phyloP scores from a whole-genome alignment of 2,113 vertebrate genomes.

The Blennius ocellaris region DNA sequence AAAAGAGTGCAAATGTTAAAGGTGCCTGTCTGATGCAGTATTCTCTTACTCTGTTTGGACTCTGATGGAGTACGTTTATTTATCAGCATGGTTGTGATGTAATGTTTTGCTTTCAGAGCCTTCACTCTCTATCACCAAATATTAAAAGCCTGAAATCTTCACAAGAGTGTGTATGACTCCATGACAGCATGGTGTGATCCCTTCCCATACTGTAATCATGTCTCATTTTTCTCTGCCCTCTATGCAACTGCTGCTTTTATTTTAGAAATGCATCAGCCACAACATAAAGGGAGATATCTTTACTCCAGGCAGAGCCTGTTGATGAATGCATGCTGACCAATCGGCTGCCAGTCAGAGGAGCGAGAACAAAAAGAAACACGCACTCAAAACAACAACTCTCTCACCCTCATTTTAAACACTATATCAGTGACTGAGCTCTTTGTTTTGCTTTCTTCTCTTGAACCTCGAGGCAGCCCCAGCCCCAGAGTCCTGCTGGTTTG shows the following conservation, averaged over 20 bases:
- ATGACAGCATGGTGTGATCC: slow-evolving; percentile 45
- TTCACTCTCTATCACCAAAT: slow-evolving; percentile 12
- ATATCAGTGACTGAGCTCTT: background rate
- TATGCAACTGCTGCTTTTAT: slow-evolving; percentile 5
- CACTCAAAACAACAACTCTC: slow-evolving; percentile 43
- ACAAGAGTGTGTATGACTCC: slow-evolving; percentile 3
- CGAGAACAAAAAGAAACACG: slow-evolving; percentile 23
- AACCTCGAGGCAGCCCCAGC: slow-evolving; percentile 16
- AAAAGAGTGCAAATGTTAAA: slow-evolving; percentile 50
- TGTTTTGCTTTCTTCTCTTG: slow-evolving; percentile 12
- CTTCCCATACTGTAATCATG: slow-evolving; percentile 10
- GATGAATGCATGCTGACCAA: slow-evolving; percentile 21
- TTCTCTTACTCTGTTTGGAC: slow-evolving; percentile 58
- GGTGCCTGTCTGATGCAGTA: slow-evolving; percentile 59
- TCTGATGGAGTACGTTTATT: slow-evolving; percentile 41
- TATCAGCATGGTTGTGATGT: slow-evolving; percentile 67
- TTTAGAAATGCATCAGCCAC: slow-evolving; percentile 28
- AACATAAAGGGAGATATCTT: slow-evolving; percentile 44
- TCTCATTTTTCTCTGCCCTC: slow-evolving; percentile 42
- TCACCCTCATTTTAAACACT: slow-evolving; percentile 34
- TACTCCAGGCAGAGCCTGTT: slow-evolving; percentile 13
- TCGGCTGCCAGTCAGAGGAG: slow-evolving; percentile 10
- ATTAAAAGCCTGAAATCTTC: slow-evolving; percentile 21
- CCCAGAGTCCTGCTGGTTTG: slow-evolving; percentile 28
- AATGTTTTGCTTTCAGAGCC: slow-evolving; percentile 66